Percentiles rank a stretch among this genome's conserved stretches.
Conservation (phyloP, 2,113 vertebrate genomes). For the Austrofundulus limnaeus region DNA sequence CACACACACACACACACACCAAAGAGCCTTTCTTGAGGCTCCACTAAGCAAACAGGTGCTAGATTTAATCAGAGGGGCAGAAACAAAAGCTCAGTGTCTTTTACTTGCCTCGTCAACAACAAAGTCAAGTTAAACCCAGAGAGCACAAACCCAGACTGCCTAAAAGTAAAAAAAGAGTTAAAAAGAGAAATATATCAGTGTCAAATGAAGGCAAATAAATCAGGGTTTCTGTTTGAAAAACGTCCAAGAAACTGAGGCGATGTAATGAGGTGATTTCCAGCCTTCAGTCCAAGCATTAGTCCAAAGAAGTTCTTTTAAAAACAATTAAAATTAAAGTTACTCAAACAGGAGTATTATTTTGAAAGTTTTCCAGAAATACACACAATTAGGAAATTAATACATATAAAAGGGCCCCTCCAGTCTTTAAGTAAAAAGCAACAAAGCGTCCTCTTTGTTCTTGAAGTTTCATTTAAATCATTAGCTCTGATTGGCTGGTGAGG, state of each 20-base stretch:
- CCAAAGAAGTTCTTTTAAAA: background rate
- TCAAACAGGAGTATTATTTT: background rate
- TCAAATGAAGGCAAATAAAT: conserved; percentile 42
- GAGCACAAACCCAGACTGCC: conserved; percentile 41
- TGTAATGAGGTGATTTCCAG: conserved; percentile 15
- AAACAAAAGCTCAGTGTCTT: conserved; percentile 69
- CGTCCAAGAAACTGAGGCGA: conserved; percentile 2
- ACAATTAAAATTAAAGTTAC: no score
- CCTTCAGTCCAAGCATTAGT: background rate
- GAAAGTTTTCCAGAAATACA: background rate
- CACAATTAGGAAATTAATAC: no score
- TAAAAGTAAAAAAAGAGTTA: conserved; percentile 20
- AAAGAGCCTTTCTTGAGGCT: conserved; percentile 70
- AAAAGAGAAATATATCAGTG: conserved; percentile 18
- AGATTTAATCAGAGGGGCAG: conserved; percentile 62
- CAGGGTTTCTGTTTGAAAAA: background rate
- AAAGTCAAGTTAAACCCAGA: conserved; percentile 62
- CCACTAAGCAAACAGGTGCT: conserved; percentile 74
- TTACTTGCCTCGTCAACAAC: conserved; percentile 59
- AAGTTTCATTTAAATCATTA: no score
- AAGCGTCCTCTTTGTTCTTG: no score
- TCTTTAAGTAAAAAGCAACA: no score
- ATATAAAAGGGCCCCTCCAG: no score
- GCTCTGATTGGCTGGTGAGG: no score
- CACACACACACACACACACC: conserved; percentile 44